Evolutionary conservation across 2,113 vertebrate genomes (phyloP), one percentile per base, ranked within the genome.

Genomic region (Redunca redunca): DNA sequence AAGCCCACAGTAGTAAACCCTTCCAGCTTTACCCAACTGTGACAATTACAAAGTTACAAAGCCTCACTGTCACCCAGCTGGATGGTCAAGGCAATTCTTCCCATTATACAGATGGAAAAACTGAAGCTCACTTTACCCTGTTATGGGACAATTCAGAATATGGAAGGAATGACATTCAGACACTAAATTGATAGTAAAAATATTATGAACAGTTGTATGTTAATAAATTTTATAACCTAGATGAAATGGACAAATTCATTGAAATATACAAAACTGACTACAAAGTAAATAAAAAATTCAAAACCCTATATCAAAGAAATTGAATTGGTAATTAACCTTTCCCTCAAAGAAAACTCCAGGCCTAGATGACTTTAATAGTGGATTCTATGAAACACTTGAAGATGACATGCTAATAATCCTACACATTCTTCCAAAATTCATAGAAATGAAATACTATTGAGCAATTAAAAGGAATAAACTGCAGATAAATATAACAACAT

Each of bases 231-330:
- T 48, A 86, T 46, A 88, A 58, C 19, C 23, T 55, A 46, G 15
- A 71, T 33, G 13, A 67, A 40, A 43, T 33, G 36, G 28, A 64
- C 11, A 58, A 84, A 58, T 58, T 84, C 14, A 62, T 60, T 84
- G 40, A 84, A 94, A 80, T 71, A 71, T 26, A 17, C 3, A 89
- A 91, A 85, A 83, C 21, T 77, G 71, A 80, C 52, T 52, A 80
- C 48, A 50, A 36, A 92, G 57, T 17, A 71, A 80, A 80, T 12
- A 95, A 23, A 88, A 91, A 95, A 84, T 55, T 6, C 25, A 43
- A 93, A 57, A 13, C 13, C 10, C 46, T 53, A 4, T 33, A 26
- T 43, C 8, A 78, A 57, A 83, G n/a, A 64, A 55, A 64, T 36
- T 58, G 71, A 82, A 26, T 43, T 55, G 71, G 53, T 43, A 53